These are phyloP conservation scores for Limenitis camilla DNA, from an alignment of 2,888 invertebrate genomes.

Conservation along the genomic window DNA sequence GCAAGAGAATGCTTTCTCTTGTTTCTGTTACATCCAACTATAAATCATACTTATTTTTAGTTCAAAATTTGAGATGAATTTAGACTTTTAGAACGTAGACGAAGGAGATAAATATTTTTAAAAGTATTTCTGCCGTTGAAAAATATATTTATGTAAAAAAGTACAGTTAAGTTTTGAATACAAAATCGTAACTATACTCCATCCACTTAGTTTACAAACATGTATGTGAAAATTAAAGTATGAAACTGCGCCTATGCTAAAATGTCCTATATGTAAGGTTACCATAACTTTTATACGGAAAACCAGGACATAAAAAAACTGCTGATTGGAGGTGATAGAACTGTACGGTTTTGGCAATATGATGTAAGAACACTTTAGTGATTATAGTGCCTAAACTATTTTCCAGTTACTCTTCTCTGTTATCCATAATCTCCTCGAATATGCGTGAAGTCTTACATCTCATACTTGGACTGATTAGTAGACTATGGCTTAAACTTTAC, in stretches of 20 bases:
- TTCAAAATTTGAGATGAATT: neutral
- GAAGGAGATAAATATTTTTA: neutral
- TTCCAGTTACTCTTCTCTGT: too few species aligned
- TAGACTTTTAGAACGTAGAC: too few species aligned
- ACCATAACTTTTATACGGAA: neutral
- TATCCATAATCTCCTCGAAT: too few species aligned
- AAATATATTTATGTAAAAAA: slow-evolving; percentile 1
- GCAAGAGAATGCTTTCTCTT: neutral
- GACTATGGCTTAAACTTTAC: too few species aligned
- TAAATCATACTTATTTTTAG: neutral
- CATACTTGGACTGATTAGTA: too few species aligned
- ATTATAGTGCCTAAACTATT: too few species aligned
- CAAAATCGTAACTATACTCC: neutral
- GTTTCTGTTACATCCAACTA: neutral
- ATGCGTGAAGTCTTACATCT: too few species aligned
- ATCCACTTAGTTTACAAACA: slow-evolving; percentile 18
- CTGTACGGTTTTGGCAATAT: too few species aligned
- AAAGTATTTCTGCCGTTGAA: neutral
- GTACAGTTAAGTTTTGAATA: slow-evolving; percentile 5
- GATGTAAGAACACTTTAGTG: too few species aligned
- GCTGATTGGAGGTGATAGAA: too few species aligned
- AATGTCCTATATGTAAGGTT: slow-evolving; percentile 34
- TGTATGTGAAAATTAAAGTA: slow-evolving; percentile 22
- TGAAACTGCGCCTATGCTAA: slow-evolving; percentile 21
- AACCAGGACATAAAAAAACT: too few species aligned